Base-by-base conservation (phyloP, 2,797 vertebrate species). In the Myripristis jacobus region DNA sequence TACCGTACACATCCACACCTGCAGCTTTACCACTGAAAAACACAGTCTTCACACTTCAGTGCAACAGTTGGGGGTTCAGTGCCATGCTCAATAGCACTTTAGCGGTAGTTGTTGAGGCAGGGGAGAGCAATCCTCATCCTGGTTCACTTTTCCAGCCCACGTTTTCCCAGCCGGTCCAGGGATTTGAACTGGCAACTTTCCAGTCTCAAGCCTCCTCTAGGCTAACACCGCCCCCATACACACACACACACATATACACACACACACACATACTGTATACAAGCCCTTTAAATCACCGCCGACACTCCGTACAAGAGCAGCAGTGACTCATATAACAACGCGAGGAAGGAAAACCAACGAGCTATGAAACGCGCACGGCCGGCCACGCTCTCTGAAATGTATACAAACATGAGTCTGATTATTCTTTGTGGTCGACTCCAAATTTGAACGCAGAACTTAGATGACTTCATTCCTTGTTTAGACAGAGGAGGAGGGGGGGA, bases 331-430 rank as follows among this genome's bases (percentile, higher is more conserved):
- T 60, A 66, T 52, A 80, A 77, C 82, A 75, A 79, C 72, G 69
- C 4, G 50, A 73, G 81, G 85, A 81, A 78, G 79, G 67, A 78
- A 84, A 89, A 65, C 61, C 88, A 90, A 81, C 66, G 73, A 91
- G 86, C 84, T 90, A 81, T 90, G 89, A 90, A 91, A 90, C 87
- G 66, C 56, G 80, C 78, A 47, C 66, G 70, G 75, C 75, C 68
- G 31, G 76, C 73, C 82, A 75, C 53, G 34, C 73, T 79, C 51
- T 22, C 43, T 56, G 53, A 78, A 88, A 91, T 22, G 71, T 91
- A 87, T 65, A 92, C 85, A 91, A 90, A 87, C 89, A 89, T 52
- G 76, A 74, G 66, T 86, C 82, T 92, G 89, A 91, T 91, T 91
- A 85, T 83, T 66, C 88, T 88, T 77, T 53, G 77, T 19, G 82